Conservation (phyloP, 2,888 invertebrate genomes). For the Mythimna impura region DNA sequence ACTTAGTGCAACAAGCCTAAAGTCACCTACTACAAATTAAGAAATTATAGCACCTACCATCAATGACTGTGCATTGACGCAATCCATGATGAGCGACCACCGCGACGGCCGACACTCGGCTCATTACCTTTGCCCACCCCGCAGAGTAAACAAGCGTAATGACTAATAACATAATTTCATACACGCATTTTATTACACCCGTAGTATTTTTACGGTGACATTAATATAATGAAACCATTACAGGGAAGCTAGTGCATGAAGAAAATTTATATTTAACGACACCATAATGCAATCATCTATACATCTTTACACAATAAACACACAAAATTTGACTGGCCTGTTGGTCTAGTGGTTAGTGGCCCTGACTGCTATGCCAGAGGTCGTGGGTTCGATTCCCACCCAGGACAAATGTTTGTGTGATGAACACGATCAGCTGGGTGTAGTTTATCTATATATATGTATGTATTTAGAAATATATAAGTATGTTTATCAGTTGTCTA, state of each 20-base stretch:
- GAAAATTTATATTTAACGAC: slow-evolving; percentile 4
- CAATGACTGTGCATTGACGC: slow-evolving; percentile 14
- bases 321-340: too few species aligned
- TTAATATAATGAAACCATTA: slow-evolving; percentile 42
- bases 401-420: too few species aligned
- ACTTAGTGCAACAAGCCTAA: too few species aligned
- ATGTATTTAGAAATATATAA: too few species aligned
- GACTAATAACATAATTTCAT: slow-evolving; percentile 54
- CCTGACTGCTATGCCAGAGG: too few species aligned
- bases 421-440: too few species aligned
- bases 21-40: not conserved
- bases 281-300: not conserved
- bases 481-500: too few species aligned
- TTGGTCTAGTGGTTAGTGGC: too few species aligned
- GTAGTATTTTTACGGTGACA: slow-evolving; percentile 41
- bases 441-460: too few species aligned
- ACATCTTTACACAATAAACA: too few species aligned
- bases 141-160: slow-evolving; percentile 50
- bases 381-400: too few species aligned
- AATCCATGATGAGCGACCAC: slow-evolving; percentile 29
- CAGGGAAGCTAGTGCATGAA: not conserved
- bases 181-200: slow-evolving; percentile 57
- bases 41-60: not conserved
- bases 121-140: slow-evolving; percentile 58
- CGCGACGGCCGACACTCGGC: slow-evolving; percentile 44